phyloP scores from a whole-genome alignment of 2,113 vertebrate genomes.

The Campylomormyrus numenius region DNA sequence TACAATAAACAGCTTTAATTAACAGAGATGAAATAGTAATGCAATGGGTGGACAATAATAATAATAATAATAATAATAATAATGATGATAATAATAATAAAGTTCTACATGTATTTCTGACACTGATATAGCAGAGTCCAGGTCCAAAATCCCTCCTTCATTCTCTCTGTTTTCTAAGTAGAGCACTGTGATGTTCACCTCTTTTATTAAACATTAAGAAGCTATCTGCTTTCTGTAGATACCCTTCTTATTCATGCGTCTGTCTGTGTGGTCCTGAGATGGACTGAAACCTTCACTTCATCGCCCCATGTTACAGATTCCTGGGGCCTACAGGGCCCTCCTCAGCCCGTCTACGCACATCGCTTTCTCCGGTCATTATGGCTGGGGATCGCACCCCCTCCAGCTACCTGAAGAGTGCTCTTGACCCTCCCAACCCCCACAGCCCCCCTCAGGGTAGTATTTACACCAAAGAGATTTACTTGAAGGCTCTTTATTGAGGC shows the following conservation, averaged over 20 bases:
- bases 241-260: not conserved
- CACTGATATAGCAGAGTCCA: not conserved
- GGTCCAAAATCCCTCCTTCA: not conserved
- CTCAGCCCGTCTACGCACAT: not conserved
- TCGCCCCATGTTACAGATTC: not conserved
- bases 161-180: not conserved
- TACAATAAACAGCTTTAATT: not conserved
- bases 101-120: not conserved
- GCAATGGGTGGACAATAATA: not conserved
- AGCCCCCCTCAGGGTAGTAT: not conserved
- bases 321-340: not conserved
- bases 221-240: not conserved
- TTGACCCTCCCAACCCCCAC: not conserved
- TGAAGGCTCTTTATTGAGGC: not conserved
- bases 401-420: not conserved
- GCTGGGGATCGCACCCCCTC: not conserved
- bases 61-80: no score
- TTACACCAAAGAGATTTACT: constrained; percentile 5
- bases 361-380: not conserved
- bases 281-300: not conserved
- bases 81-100: not conserved
- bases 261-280: not conserved
- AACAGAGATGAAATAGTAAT: not conserved
- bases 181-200: not conserved
- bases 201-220: not conserved